Evolutionary conservation across 1,140 invertebrate genomes (phyloP).

Genomic region (Lepidurus packardi): DNA sequence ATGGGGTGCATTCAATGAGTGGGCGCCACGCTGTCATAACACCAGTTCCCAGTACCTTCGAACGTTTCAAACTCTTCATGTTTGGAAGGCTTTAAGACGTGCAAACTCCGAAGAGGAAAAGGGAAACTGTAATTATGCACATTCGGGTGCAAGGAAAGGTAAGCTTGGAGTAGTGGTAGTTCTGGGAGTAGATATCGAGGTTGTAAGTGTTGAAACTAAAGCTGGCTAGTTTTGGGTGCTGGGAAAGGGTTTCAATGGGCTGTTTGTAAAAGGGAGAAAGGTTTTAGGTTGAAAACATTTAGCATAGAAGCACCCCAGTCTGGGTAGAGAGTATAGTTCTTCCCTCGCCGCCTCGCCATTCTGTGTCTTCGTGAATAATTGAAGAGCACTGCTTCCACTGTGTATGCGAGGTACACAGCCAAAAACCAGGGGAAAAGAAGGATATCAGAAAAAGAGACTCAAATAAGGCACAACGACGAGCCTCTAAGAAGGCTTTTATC

Average conservation of each 20-base stretch:
- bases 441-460: background rate
- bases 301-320: background rate
- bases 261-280: background rate
- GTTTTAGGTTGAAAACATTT: background rate
- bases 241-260: background rate
- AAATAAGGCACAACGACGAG: background rate
- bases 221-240: background rate
- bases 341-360: background rate
- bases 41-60: no score
- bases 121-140: no score
- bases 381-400: background rate
- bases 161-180: no score
- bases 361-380: constrained; percentile 18
- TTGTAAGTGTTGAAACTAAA: no score
- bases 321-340: background rate
- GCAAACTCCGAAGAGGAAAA: no score
- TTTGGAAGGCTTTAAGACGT: no score
- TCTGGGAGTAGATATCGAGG: no score
- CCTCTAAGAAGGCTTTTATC: constrained; percentile 1
- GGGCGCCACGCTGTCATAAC: no score
- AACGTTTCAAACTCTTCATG: no score
- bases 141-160: no score
- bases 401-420: background rate
- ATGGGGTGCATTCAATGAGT: background rate
- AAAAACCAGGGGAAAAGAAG: background rate